A percentile compares a stretch with the other conserved stretches of the same genome.
Evolutionary conservation across 1,140 invertebrate genomes (phyloP).

Genomic region (Scylla paramamosain): DNA sequence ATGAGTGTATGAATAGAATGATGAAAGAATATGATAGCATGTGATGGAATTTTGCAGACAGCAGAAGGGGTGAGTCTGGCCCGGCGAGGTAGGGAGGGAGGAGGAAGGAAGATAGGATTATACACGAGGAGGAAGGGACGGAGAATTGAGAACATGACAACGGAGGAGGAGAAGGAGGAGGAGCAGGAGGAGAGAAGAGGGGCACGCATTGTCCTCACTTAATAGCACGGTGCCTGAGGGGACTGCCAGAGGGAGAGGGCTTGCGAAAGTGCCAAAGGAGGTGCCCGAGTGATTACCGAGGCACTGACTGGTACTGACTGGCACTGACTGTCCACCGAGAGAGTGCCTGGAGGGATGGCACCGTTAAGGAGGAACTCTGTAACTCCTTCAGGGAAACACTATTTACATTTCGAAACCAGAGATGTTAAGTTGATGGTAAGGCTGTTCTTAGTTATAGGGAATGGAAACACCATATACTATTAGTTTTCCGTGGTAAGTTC

Average conservation of each 20-base stretch:
- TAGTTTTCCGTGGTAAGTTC: too few species aligned
- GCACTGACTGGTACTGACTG: too few species aligned
- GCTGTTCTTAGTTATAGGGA: too few species aligned
- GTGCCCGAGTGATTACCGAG: neutral
- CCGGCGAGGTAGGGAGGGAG: neutral
- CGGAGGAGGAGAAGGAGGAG: neutral
- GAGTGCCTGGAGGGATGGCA: neutral
- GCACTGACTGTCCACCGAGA: neutral
- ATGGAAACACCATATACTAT: too few species aligned
- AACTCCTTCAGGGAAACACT: too few species aligned
- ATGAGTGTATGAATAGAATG: neutral
- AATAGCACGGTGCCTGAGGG: neutral
- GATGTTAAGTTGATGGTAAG: too few species aligned
- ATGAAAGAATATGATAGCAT: neutral
- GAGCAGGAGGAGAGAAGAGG: neutral
- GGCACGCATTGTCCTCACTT: neutral
- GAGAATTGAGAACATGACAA: slow-evolving; percentile 8
- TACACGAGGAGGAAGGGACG: neutral
- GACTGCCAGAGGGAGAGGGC: neutral
- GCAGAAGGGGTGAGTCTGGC: neutral
- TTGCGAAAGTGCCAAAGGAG: neutral
- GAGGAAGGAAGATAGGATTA: neutral
- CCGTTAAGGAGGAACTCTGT: neutral
- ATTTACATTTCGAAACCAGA: too few species aligned
- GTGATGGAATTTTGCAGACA: neutral